Conservation (phyloP, 2,888 invertebrate species). For the Polietes domitor region DNA sequence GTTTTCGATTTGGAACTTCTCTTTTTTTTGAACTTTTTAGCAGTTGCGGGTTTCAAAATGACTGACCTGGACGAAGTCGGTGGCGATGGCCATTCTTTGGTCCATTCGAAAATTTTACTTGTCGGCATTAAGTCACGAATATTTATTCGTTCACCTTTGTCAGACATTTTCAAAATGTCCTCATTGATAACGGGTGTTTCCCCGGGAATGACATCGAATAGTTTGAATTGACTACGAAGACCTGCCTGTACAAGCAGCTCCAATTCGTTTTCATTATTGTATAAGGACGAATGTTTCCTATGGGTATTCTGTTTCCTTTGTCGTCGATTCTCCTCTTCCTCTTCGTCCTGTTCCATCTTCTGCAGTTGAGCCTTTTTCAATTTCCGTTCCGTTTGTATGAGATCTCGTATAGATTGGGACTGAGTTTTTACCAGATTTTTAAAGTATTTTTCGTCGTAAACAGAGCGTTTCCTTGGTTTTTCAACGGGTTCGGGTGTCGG, state of each 20-base stretch:
- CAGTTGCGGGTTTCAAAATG: not conserved
- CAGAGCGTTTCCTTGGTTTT: not conserved
- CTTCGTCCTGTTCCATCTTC: not conserved
- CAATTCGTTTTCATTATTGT: not conserved
- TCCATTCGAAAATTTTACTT: constrained; percentile 5
- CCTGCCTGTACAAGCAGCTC: constrained; percentile 3
- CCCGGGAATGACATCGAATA: constrained; percentile 7
- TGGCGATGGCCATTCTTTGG: not conserved
- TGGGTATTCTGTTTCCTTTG: not conserved
- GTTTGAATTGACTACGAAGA: constrained; percentile 21
- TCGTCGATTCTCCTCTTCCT: not conserved
- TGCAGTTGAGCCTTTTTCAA: not conserved
- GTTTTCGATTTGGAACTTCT: not conserved
- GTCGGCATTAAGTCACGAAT: constrained; percentile 3
- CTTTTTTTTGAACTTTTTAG: not conserved
- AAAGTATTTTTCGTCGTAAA: constrained; percentile 32
- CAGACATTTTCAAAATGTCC: constrained; percentile 19
- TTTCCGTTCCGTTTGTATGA: not conserved
- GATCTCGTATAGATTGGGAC: not conserved
- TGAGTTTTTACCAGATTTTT: not conserved
- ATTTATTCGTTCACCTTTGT: not conserved
- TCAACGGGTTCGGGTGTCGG: not conserved
- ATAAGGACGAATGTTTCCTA: not conserved
- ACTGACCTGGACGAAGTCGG: not conserved
- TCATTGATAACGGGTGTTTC: constrained; percentile 22